phyloP scores from a whole-genome alignment of 2,797 vertebrate species.

The Myioborus miniatus region DNA sequence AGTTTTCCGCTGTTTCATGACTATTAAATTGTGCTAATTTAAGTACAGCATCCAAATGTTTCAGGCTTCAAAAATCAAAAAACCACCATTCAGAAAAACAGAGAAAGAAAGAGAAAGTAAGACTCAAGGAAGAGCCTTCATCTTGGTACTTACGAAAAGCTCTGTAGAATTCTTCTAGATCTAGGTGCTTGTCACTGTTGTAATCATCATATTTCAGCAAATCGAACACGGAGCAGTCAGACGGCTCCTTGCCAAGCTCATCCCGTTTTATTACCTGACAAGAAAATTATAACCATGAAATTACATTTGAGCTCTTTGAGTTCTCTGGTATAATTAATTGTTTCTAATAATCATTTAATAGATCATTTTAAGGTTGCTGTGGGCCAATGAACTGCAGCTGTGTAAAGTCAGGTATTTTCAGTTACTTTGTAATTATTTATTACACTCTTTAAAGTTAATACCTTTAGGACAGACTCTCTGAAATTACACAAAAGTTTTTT shows the following conservation, averaged over 20 bases:
- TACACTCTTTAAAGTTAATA: constrained; percentile 26
- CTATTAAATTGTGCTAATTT: not conserved
- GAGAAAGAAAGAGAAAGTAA: not conserved
- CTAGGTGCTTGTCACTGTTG: constrained; percentile 86
- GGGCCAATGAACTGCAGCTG: constrained; percentile 43
- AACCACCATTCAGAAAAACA: not conserved
- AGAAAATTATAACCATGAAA: constrained; percentile 72
- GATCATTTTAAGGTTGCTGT: constrained; percentile 54
- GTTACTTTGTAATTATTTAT: constrained; percentile 49
- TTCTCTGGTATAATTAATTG: constrained; percentile 63
- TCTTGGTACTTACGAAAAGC: constrained; percentile 88
- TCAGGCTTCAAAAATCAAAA: not conserved
- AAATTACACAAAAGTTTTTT: not conserved
- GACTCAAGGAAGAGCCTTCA: not conserved
- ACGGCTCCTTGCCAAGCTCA: constrained; percentile 83
- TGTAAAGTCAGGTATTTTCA: constrained; percentile 43
- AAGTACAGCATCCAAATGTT: not conserved
- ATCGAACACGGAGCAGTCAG: constrained; percentile 91
- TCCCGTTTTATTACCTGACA: constrained; percentile 90
- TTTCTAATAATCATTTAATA: constrained; percentile 65
- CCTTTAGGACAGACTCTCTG: not conserved
- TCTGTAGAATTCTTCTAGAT: constrained; percentile 90
- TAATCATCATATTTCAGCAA: constrained; percentile 92
- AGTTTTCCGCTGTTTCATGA: not conserved
- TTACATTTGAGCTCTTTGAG: constrained; percentile 57